Percentiles rank a stretch among this genome's conserved stretches.
Evolutionary conservation across 2,888 invertebrate genomes (phyloP).

Genomic region (Colletes collaris): DNA sequence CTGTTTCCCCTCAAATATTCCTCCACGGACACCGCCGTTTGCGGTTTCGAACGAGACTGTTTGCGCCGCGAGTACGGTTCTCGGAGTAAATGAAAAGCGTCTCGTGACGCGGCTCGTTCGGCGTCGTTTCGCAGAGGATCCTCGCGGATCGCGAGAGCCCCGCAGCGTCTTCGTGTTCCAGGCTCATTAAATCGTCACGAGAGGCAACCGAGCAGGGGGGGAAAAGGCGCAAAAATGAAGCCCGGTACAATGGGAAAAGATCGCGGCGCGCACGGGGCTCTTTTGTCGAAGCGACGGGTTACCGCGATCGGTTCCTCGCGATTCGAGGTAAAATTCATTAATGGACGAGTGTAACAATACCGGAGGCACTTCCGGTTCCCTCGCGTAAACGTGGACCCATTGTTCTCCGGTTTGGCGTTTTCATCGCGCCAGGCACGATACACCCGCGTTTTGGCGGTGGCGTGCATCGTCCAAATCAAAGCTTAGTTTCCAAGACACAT

Average conservation of each 20-base stretch:
- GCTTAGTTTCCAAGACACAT: too few relatives aligned
- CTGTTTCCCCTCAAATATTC: too few relatives aligned
- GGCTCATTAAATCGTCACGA: slow-evolving; percentile 50
- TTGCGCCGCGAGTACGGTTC: background rate
- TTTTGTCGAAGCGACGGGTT: slow-evolving; percentile 22
- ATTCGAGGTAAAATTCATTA: slow-evolving; percentile 7
- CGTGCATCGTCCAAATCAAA: too few relatives aligned
- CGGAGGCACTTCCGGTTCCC: slow-evolving; percentile 14
- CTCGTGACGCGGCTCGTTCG: slow-evolving; percentile 34
- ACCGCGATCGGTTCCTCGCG: slow-evolving; percentile 16
- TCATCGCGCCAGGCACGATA: background rate
- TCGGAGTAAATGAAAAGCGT: slow-evolving; percentile 40
- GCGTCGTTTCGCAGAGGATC: slow-evolving; percentile 10
- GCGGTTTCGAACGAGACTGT: background rate
- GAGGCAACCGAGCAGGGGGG: slow-evolving; percentile 25
- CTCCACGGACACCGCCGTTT: background rate
- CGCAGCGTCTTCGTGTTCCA: slow-evolving; percentile 44
- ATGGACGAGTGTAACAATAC: background rate
- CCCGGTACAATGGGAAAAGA: slow-evolving; percentile 30
- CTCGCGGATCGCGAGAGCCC: slow-evolving; percentile 21
- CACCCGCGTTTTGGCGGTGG: too few relatives aligned
- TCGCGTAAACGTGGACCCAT: background rate
- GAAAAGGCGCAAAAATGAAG: slow-evolving; percentile 40
- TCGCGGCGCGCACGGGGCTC: slow-evolving; percentile 13
- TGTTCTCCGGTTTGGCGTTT: background rate